A percentile compares a stretch with the other conserved stretches of the same genome.
Conservation (phyloP, 2,113 vertebrate genomes). For the Hippocampus zosterae region DNA sequence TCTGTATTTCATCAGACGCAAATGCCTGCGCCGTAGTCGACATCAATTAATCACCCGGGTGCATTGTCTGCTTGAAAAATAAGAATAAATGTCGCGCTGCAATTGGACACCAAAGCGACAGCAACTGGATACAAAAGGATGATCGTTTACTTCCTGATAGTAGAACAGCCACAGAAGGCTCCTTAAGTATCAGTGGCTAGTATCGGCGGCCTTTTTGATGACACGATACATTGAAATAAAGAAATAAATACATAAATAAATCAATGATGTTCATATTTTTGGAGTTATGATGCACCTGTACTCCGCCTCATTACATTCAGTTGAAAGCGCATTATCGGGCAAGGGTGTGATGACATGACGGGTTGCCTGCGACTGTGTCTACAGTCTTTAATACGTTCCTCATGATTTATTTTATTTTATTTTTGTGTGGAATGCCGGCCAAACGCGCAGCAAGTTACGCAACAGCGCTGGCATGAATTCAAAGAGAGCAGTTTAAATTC, state of each 20-base stretch:
- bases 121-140: too few relatives aligned
- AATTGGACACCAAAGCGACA: too few relatives aligned
- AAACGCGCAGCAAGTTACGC: conserved; percentile 28
- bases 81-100: too few relatives aligned
- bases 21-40: not conserved
- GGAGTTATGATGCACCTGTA: not conserved
- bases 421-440: conserved; percentile 24
- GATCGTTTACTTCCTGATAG: too few relatives aligned
- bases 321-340: not conserved
- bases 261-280: not conserved
- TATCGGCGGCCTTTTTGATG: too few relatives aligned
- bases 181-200: too few relatives aligned
- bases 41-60: not conserved
- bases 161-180: too few relatives aligned
- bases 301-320: not conserved
- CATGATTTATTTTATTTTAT: conserved; percentile 1
- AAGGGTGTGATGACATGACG: conserved; percentile 1
- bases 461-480: conserved; percentile 31
- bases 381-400: conserved; percentile 37
- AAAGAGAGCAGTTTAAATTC: conserved; percentile 17
- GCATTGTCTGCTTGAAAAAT: too few relatives aligned
- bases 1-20: not conserved
- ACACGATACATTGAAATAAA: not conserved
- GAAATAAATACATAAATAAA: not conserved
- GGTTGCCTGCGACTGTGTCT: not conserved